A percentile compares a stretch with the other conserved stretches of the same genome.
phyloP scores from a whole-genome alignment of 2,113 vertebrate genomes.

The Dromiciops gliroides region DNA sequence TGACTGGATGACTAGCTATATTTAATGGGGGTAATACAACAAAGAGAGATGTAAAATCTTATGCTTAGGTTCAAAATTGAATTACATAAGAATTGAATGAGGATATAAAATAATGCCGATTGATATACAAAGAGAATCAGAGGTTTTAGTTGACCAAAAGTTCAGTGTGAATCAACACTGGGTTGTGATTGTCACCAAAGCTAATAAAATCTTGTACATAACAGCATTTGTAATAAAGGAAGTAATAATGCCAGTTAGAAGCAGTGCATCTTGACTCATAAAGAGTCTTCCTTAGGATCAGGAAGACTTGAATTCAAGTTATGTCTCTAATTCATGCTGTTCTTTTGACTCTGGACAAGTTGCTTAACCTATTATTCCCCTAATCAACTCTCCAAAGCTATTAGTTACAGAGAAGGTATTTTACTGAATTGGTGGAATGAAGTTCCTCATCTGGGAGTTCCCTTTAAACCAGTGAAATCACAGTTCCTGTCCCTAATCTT shows the following conservation, averaged over 20 bases:
- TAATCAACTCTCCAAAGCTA: neutral
- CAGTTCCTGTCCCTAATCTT: neutral
- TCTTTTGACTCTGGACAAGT: neutral
- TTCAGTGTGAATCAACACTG: neutral
- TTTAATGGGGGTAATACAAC: neutral
- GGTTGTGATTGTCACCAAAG: neutral
- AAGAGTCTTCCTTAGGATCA: neutral
- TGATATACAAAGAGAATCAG: neutral
- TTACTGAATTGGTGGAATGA: neutral
- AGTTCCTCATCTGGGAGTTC: neutral
- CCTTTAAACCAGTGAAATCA: neutral
- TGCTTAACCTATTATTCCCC: neutral
- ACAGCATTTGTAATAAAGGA: neutral
- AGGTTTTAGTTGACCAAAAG: neutral
- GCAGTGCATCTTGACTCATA: neutral
- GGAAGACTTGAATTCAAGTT: neutral
- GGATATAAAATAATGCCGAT: neutral
- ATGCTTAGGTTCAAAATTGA: neutral
- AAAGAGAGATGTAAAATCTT: neutral
- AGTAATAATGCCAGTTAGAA: neutral
- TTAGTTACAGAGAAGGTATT: neutral
- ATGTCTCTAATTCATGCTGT: neutral
- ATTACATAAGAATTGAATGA: neutral
- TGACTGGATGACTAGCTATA: neutral
- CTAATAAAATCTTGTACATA: neutral